Evolutionary conservation across 2,888 invertebrate genomes (phyloP).

Genomic region (Pristionchus fissidentatus): DNA sequence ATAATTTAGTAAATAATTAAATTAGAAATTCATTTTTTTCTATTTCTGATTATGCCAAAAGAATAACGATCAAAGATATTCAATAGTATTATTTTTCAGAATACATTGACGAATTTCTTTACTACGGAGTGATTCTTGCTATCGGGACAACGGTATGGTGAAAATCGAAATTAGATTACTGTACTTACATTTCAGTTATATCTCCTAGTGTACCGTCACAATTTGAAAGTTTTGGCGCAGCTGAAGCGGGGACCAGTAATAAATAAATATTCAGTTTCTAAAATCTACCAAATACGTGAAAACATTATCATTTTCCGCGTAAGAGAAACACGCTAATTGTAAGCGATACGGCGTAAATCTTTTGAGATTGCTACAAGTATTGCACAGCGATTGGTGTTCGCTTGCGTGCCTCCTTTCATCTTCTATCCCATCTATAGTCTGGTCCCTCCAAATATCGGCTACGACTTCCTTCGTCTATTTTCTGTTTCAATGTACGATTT

Average conservation of each 20-base stretch:
- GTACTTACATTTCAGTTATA: background rate
- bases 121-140: background rate
- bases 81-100: no score
- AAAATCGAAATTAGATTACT: no score
- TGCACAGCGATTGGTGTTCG: background rate
- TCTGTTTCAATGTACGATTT: conserved; percentile 14
- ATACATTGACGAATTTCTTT: background rate
- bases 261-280: background rate
- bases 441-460: background rate
- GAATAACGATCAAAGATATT: no score
- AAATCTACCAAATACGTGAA: background rate
- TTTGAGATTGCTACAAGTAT: background rate
- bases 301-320: background rate
- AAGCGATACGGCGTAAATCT: background rate
- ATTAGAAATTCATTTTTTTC: no score
- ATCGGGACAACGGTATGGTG: background rate
- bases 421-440: background rate
- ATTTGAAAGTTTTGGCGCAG: background rate
- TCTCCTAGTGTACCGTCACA: background rate
- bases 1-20: no score
- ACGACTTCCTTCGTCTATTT: background rate
- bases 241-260: background rate
- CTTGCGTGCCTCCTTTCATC: background rate
- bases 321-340: background rate
- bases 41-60: no score